Evolutionary conservation across 2,113 vertebrate genomes (phyloP), one percentile per base, ranked within the genome.

Genomic region (Erythrocebus patas): DNA sequence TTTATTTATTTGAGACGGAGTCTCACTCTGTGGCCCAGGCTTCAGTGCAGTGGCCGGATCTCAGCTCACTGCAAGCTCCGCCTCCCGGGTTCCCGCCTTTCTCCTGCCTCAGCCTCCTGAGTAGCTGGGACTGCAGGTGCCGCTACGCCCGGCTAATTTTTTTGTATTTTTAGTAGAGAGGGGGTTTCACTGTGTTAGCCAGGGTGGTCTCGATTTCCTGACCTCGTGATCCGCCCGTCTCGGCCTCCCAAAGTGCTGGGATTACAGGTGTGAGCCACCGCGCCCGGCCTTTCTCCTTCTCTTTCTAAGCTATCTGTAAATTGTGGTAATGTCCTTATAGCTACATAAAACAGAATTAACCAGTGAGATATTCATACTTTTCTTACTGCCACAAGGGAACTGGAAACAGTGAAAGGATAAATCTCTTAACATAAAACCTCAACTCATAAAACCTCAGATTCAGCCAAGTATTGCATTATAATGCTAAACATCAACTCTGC

Each of bases 1-100:
- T 55, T 55, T 55, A 13, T 50, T 50, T 50, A 50, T 50, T 20
- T 55, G 52, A 55, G 52, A 55, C 2, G 17, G 6, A 18, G 52
- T 55, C 6, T 20, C 1, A 1, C 6, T 55, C 17, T 18, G 17
- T 18, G 0, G 1, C 17, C 17, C 52, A 55, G 17, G 52, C 6
- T 55, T 17, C 17, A 55, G 52, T 55, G 0, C 50, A 6, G 52
- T 18, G 52, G 52, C 5, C 0, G 1, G 5, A 55, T 55, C 52
- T 18, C 1, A 0, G 17, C 17, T 55, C 52, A 6, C 52, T 6
- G 17, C 52, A 55, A 55, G 6, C 52, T 55, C 13, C 5, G 0
- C 17, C 52, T 6, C 52, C 52, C 17, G 2, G 17, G 17, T 55
- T 6, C 52, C 17, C 17, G 1, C 52, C 5, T 18, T 55, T 55